phyloP scores from a whole-genome alignment of 2,797 vertebrate genomes.

The Phoebastria nigripes region DNA sequence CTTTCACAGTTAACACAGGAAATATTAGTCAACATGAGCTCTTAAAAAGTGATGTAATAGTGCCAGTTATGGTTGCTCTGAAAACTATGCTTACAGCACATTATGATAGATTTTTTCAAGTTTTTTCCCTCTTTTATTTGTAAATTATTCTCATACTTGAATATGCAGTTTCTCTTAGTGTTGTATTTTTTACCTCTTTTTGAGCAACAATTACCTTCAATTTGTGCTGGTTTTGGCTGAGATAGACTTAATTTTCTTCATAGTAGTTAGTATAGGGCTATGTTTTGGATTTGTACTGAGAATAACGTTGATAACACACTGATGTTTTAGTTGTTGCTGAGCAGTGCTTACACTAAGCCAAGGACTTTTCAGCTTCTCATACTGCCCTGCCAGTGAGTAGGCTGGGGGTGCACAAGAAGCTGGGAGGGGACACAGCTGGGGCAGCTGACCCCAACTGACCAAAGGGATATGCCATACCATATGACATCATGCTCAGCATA shows the following conservation, averaged over 20 bases:
- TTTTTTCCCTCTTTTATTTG: neutral
- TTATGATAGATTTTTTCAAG: neutral
- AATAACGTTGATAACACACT: neutral
- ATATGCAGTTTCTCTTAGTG: neutral
- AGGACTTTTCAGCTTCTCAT: neutral
- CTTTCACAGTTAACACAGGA: neutral
- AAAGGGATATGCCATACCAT: neutral
- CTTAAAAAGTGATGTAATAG: neutral
- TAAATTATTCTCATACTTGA: neutral
- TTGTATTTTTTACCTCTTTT: neutral
- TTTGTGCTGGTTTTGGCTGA: neutral
- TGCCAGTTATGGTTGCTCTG: neutral
- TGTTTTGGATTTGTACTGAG: neutral
- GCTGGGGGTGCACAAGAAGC: neutral
- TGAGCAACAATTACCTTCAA: neutral
- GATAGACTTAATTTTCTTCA: neutral
- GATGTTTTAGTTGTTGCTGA: neutral
- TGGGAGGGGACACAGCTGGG: neutral
- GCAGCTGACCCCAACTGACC: neutral
- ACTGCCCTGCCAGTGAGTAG: neutral
- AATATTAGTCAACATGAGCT: neutral
- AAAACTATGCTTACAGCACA: neutral
- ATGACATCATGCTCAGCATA: neutral
- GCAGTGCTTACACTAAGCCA: rapidly evolving
- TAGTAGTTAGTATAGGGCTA: neutral